These are phyloP conservation scores for Macroteleia sp. DNA, from an alignment of 2,888 invertebrate genomes.

Conservation along the genomic window DNA sequence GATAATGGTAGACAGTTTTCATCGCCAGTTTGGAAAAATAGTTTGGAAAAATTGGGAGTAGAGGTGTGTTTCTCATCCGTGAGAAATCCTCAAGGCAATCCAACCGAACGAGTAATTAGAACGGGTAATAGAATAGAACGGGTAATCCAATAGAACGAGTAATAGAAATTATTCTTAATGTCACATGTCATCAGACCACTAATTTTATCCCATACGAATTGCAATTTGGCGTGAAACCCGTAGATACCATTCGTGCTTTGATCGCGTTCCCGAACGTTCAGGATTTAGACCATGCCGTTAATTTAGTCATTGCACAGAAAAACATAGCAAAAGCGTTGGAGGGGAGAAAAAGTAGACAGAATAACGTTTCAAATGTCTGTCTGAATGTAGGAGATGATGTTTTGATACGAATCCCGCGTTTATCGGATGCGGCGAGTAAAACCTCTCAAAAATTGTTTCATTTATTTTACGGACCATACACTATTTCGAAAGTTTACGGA, in stretches of 20 bases:
- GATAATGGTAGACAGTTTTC: slow-evolving; percentile 35
- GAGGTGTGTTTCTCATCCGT: slow-evolving; percentile 12
- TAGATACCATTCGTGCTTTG: not conserved
- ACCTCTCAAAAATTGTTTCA: slow-evolving; percentile 9
- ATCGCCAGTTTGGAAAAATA: slow-evolving; percentile 17
- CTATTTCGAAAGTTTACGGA: slow-evolving; percentile 3
- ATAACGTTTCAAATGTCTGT: not conserved
- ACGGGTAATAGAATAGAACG: no score
- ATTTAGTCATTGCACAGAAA: not conserved
- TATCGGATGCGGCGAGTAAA: slow-evolving; percentile 7
- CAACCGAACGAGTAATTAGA: not conserved
- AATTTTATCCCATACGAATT: slow-evolving; percentile 1
- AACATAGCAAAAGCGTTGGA: not conserved
- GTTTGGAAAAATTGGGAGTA: not conserved
- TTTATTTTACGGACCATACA: slow-evolving; percentile 18
- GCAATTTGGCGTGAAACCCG: slow-evolving; percentile 15
- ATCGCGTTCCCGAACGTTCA: not conserved
- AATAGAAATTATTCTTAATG: slow-evolving; percentile 18
- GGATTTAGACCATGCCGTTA: not conserved
- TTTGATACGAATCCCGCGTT: not conserved
- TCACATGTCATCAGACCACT: slow-evolving; percentile 5
- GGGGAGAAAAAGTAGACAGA: not conserved
- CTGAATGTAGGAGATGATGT: not conserved
- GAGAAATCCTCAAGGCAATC: not conserved
- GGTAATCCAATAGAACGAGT: no score